phyloP scores from a whole-genome alignment of 2,797 vertebrate species.

The Phataginus tetradactyla region DNA sequence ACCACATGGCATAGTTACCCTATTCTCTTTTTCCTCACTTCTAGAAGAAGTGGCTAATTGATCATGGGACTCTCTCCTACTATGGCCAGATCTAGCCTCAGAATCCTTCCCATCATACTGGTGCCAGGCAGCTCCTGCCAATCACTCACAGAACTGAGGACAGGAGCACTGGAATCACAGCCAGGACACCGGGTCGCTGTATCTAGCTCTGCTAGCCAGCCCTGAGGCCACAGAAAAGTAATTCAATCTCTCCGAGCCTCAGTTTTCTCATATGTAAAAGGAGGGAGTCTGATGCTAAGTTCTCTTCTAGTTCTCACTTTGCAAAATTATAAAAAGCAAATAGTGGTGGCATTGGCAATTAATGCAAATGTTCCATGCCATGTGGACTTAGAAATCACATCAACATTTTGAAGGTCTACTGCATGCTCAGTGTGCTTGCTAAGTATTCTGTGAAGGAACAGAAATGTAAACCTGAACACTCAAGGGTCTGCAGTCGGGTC shows the following conservation, averaged over 20 bases:
- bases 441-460: conserved; percentile 20
- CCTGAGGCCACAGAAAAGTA: background rate
- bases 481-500: background rate
- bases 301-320: conserved; percentile 8
- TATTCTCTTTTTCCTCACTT: background rate
- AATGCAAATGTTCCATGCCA: background rate
- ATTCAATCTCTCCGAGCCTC: background rate
- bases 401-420: background rate
- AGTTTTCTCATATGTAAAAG: background rate
- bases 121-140: background rate
- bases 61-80: background rate
- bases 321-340: conserved; percentile 18
- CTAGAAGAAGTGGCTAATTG: background rate
- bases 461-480: background rate
- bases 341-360: background rate
- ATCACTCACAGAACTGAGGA: background rate
- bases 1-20: background rate
- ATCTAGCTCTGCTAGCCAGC: background rate
- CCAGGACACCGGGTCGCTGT: background rate
- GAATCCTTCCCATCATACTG: background rate
- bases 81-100: background rate
- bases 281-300: background rate
- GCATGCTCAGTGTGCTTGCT: background rate
- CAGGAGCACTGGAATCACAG: background rate
- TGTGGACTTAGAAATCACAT: background rate